Conservation (phyloP, 2,888 invertebrate species). For the Trissolcus brochymenae region DNA sequence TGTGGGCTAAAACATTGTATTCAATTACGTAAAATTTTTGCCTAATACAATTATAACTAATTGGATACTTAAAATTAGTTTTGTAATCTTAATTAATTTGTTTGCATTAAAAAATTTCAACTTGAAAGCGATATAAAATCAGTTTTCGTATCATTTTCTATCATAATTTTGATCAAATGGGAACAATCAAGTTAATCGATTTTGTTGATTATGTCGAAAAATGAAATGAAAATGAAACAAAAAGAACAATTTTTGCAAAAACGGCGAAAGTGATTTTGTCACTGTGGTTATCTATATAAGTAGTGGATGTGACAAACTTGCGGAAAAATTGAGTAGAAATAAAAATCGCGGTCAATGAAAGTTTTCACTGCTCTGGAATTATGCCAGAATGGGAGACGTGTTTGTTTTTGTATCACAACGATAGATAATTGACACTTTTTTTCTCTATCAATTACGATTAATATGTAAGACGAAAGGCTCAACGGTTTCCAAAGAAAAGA, state of each 20-base stretch:
- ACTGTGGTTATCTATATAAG: constrained; percentile 8
- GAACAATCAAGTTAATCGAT: neutral
- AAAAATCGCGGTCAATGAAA: constrained; percentile 46
- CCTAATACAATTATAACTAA: neutral
- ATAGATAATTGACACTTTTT: constrained; percentile 38
- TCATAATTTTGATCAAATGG: too few species aligned
- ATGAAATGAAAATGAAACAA: neutral
- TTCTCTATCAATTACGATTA: constrained; percentile 36
- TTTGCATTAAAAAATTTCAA: too few species aligned
- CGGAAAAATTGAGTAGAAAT: constrained; percentile 36
- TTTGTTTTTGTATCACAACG: constrained; percentile 25
- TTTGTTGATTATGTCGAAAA: neutral
- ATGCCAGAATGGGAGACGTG: constrained; percentile 46
- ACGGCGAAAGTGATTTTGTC: constrained; percentile 33
- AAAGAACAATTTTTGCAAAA: neutral
- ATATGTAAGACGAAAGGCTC: constrained; percentile 30
- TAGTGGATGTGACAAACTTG: constrained; percentile 22
- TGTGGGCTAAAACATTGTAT: constrained; percentile 4
- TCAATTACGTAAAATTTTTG: neutral
- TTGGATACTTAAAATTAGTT: neutral
- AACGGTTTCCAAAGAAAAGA: constrained; percentile 30
- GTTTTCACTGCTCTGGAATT: constrained; percentile 31
- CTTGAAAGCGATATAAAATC: too few species aligned
- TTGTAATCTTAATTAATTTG: neutral
- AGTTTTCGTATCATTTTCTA: too few species aligned